Percentiles rank a stretch among this genome's conserved stretches.
Conservation (phyloP, 2,888 invertebrate species). For the Chirona hameri region DNA sequence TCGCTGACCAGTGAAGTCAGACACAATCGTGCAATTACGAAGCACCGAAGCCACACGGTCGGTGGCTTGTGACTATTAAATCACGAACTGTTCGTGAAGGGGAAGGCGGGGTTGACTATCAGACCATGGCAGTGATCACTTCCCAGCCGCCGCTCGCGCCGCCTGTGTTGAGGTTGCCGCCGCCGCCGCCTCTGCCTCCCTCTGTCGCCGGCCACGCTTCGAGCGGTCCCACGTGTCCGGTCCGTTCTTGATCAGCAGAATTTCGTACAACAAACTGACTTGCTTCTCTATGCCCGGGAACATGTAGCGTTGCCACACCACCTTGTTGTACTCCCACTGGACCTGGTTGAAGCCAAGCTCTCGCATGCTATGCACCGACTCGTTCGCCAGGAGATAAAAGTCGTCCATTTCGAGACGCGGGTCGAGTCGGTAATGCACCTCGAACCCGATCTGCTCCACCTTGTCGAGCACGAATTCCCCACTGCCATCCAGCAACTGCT, state of each 20-base stretch:
- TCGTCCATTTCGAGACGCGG: not conserved
- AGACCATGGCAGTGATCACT: no score
- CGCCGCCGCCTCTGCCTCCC: no score
- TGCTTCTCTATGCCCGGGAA: not conserved
- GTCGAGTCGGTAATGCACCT: not conserved
- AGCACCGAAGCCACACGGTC: no score
- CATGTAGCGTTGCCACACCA: conserved; percentile 7
- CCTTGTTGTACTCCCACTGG: conserved; percentile 23
- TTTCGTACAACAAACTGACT: conserved; percentile 9
- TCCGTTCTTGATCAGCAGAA: conserved; percentile 8
- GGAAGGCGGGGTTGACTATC: no score
- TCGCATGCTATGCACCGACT: not conserved
- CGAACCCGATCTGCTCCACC: conserved; percentile 25
- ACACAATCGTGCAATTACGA: no score
- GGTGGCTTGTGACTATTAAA: no score
- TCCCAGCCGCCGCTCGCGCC: no score
- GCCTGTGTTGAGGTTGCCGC: no score
- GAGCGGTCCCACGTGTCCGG: not conserved
- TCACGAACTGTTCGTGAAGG: no score
- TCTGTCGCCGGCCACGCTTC: not conserved
- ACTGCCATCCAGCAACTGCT: conserved; percentile 23
- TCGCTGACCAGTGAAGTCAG: no score
- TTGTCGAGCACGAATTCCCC: conserved; percentile 1
- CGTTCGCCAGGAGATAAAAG: not conserved
- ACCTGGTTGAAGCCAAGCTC: not conserved